A percentile compares a stretch with the other conserved stretches of the same genome.
These are phyloP conservation scores for Aradus depressus DNA, from an alignment of 2,888 invertebrate genomes.

Conservation along the genomic window DNA sequence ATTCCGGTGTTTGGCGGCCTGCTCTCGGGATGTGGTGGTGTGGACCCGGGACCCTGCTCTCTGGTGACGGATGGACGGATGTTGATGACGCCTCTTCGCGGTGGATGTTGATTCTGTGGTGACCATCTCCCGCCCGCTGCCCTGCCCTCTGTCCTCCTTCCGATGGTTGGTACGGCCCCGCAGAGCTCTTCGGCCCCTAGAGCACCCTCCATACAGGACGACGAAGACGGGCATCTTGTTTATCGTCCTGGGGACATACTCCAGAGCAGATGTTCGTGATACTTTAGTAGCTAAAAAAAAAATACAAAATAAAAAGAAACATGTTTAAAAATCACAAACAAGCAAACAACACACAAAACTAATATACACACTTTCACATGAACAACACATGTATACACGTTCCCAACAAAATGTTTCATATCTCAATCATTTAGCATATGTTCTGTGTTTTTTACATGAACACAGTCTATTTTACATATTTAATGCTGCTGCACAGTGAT, in stretches of 20 bases:
- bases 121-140: neutral
- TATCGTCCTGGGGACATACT: constrained; percentile 98
- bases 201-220: constrained; percentile 93
- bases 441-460: too few species aligned
- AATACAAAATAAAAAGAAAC: neutral
- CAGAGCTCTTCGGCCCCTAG: constrained; percentile 53
- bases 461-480: too few species aligned
- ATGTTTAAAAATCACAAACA: neutral
- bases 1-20: constrained; percentile 10
- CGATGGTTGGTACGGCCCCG: constrained; percentile 28
- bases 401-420: too few species aligned
- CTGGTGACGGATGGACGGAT: constrained; percentile 9
- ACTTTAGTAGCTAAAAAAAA: constrained; percentile 14
- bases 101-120: neutral
- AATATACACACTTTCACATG: too few species aligned
- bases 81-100: constrained; percentile 9
- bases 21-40: constrained; percentile 13
- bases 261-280: constrained; percentile 98
- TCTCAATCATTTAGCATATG: too few species aligned
- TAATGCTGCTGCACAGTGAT: too few species aligned
- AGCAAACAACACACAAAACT: neutral
- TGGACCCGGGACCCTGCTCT: constrained; percentile 8
- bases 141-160: constrained; percentile 8
- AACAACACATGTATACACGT: neutral
- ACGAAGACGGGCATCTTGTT: constrained; percentile 99